Evolutionary conservation across 2,113 vertebrate species (phyloP), one percentile per base, ranked within the genome.

Genomic region (Festucalex cinctus): DNA sequence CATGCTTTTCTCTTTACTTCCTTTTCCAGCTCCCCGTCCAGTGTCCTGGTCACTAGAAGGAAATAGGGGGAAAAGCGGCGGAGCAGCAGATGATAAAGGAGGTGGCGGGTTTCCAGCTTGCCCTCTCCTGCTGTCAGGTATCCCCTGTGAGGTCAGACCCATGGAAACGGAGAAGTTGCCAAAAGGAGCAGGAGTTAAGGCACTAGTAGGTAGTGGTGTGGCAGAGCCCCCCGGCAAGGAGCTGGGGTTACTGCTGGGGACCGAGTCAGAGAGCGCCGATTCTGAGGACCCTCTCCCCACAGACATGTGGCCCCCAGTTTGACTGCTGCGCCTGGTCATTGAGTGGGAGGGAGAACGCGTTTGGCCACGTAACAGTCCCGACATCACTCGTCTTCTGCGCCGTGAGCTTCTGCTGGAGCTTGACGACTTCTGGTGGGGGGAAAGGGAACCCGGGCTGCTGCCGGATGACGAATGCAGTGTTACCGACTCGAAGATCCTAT

Each of bases 291-390:
- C 63, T 81, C 89, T 92, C 61, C 86, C 73, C 16, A 63, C 32
- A 19, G 77, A 66, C 17, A 82, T 66, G 62, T 73, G 89, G 43
- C 77, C 75, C n/a, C 93, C 94, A 9, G 93, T 92, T 77, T 97
- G 94, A 77, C 95, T 94, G 14, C 97, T 99, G 88, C 97, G 92
- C 0, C 95, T 95, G 78, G 95, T 95, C 97, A 99, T 99, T 70
- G 95, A 96, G 90, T 99, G 97, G 0, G 96, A 98, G 48, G 95
- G 95, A 75, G 97, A 99, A 35, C 94, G 90, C 24, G 95, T 92
- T 7, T 96, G 94, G 0, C 92, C 91, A 19, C 93, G 94, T 54
- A 93, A 88, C 6, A 92, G 89, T 75, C 90, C 94, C 2, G 94
- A 90, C 0, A 92, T 90, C 58, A 79, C 91, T 68, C 93, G 91